Evolutionary conservation across 2,113 vertebrate genomes (phyloP).

Genomic region (Trogon surrucura): DNA sequence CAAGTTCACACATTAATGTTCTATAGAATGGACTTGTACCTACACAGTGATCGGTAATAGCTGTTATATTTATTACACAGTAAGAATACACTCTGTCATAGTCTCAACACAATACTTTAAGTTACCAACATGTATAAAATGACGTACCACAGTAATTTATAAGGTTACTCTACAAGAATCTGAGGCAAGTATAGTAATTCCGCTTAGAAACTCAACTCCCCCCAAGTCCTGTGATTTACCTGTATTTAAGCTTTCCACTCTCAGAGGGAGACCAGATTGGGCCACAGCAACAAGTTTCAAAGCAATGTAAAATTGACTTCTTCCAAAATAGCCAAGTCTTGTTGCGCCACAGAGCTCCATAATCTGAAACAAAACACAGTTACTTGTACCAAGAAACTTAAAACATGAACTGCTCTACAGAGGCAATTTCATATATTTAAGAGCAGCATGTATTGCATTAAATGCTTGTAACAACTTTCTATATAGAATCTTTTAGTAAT

Average conservation of each 20-base stretch:
- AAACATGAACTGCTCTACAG: neutral
- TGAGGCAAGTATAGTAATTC: neutral
- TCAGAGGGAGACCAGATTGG: constrained; percentile 92
- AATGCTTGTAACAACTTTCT: neutral
- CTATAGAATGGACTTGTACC: neutral
- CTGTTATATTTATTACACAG: rapidly evolving
- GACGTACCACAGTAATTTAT: neutral
- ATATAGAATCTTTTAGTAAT: neutral
- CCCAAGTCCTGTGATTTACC: constrained; percentile 72
- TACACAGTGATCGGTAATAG: neutral
- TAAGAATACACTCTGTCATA: neutral
- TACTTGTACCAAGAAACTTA: neutral
- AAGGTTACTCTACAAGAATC: neutral
- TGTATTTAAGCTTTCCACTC: constrained; percentile 96
- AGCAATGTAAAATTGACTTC: constrained; percentile 99
- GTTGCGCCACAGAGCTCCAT: constrained; percentile 96
- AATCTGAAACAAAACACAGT: constrained; percentile 81
- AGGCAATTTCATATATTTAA: neutral
- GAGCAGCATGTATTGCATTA: neutral
- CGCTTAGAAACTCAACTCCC: neutral
- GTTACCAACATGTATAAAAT: neutral
- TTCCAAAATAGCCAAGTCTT: constrained; percentile 95
- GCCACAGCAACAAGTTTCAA: constrained; percentile 97
- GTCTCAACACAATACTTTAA: neutral
- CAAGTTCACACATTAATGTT: neutral